phyloP scores from a whole-genome alignment of 2,113 vertebrate species.

The Bubalus kerabau region DNA sequence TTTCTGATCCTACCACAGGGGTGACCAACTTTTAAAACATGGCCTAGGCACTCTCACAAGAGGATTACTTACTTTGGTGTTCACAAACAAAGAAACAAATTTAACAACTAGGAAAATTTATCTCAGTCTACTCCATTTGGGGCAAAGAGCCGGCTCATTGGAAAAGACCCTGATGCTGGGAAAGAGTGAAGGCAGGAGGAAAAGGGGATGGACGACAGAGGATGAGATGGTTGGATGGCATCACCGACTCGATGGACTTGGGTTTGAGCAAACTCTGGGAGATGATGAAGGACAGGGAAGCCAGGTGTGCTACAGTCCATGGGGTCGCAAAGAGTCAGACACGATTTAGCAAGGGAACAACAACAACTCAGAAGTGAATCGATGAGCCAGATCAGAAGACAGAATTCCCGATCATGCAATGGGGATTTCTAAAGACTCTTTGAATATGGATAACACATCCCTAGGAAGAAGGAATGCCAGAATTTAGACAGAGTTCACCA shows the following conservation, averaged over 20 bases:
- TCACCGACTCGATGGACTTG: background rate
- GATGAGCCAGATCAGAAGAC: background rate
- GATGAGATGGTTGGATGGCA: background rate
- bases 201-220: background rate
- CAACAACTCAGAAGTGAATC: background rate
- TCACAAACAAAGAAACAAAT: background rate
- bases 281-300: background rate
- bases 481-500: background rate
- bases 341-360: background rate
- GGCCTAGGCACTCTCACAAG: background rate
- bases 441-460: background rate
- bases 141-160: background rate
- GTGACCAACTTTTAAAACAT: background rate
- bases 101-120: background rate
- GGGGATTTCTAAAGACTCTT: background rate
- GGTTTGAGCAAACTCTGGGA: background rate
- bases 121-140: background rate
- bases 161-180: background rate
- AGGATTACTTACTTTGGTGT: background rate
- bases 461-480: background rate
- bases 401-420: background rate
- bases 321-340: background rate
- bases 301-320: background rate
- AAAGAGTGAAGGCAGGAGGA: background rate
- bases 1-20: background rate